These are phyloP conservation scores for Salvelinus sp. DNA, from an alignment of 2,113 vertebrate species.

Conservation along the genomic window DNA sequence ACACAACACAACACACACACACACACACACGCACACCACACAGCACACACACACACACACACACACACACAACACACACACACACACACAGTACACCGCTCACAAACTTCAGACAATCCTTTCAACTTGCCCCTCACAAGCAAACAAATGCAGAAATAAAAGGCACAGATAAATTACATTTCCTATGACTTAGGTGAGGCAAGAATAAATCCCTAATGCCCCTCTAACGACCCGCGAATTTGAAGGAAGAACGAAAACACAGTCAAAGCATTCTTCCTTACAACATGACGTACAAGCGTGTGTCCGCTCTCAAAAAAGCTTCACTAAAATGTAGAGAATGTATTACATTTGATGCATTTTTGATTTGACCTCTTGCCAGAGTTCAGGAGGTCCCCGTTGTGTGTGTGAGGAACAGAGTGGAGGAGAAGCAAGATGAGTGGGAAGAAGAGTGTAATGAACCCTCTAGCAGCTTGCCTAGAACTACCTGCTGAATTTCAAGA, in stretches of 20 bases:
- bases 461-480: slow-evolving; percentile 86
- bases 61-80: background rate
- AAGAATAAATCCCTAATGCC: slow-evolving; percentile 19
- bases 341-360: slow-evolving; percentile 77
- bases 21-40: background rate
- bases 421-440: slow-evolving; percentile 66
- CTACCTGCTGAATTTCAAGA: slow-evolving; percentile 98
- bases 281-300: background rate
- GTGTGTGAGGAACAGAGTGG: slow-evolving; percentile 52
- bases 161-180: slow-evolving; percentile 37
- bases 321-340: slow-evolving; percentile 65
- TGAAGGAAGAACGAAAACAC: slow-evolving; percentile 11
- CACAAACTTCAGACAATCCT: slow-evolving; percentile 46
- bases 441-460: slow-evolving; percentile 88
- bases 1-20: too few species aligned
- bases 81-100: too few species aligned
- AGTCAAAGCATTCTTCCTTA: too few species aligned
- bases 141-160: slow-evolving; percentile 26
- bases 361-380: slow-evolving; percentile 89
- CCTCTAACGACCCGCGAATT: slow-evolving; percentile 13
- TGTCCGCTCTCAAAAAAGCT: slow-evolving; percentile 52
- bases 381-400: slow-evolving; percentile 94
- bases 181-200: slow-evolving; percentile 29
- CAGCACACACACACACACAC: too few species aligned
- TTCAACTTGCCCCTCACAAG: slow-evolving; percentile 52